Conservation (phyloP, 2,797 vertebrate species). For the Coracias cyanogaster region DNA sequence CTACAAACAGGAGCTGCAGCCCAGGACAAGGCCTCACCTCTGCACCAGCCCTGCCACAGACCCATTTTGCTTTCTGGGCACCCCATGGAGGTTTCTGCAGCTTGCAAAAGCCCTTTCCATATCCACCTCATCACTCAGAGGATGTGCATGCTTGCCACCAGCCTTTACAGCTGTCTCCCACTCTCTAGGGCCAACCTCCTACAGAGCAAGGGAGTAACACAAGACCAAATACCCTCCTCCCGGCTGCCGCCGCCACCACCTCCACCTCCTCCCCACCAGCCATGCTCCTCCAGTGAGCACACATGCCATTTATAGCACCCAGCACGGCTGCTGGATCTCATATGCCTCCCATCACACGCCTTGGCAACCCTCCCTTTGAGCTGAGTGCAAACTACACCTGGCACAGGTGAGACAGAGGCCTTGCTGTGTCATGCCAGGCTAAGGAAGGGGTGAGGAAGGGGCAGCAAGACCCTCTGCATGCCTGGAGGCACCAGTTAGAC, state of each 20-base stretch:
- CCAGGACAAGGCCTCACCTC: background rate
- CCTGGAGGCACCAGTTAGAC: background rate
- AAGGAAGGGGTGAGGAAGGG: background rate
- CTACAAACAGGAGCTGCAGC: background rate
- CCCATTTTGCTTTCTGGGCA: background rate
- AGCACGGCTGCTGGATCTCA: constrained; percentile 40
- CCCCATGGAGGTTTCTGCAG: rapidly evolving
- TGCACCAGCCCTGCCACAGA: background rate
- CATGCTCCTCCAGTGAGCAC: constrained; percentile 66
- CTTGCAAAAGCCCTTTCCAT: background rate
- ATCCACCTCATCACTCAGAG: background rate
- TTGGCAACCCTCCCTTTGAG: background rate
- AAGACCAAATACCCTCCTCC: background rate
- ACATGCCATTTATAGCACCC: constrained; percentile 69
- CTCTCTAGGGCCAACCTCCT: background rate
- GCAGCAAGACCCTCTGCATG: background rate
- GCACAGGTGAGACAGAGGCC: background rate
- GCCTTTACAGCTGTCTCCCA: constrained; percentile 12
- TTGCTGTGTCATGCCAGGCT: rapidly evolving
- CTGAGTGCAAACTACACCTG: constrained; percentile 11
- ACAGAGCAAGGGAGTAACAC: background rate
- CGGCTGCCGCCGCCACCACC: background rate
- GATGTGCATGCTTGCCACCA: background rate
- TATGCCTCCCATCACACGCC: constrained; percentile 66
- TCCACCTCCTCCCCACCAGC: constrained; percentile 18